phyloP scores from a whole-genome alignment of 2,113 vertebrate species.

The Rhipidura dahli region DNA sequence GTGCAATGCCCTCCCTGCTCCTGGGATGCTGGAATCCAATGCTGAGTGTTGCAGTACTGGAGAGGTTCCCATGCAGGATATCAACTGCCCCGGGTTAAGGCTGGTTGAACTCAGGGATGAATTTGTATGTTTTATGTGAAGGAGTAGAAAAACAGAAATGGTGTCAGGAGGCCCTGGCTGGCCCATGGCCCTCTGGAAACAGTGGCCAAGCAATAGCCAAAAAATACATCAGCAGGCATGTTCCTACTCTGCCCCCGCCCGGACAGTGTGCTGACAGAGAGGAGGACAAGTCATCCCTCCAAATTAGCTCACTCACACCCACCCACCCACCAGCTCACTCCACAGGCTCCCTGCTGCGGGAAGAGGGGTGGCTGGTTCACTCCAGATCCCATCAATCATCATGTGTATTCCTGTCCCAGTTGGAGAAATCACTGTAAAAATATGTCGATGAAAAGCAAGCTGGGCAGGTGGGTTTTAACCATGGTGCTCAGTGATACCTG shows the following conservation, averaged over 20 bases:
- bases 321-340: not conserved
- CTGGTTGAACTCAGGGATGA: not conserved
- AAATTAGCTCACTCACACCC: not conserved
- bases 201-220: not conserved
- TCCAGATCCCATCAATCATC: not conserved
- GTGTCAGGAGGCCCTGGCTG: not conserved
- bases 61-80: not conserved
- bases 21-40: not conserved
- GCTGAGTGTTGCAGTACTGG: not conserved
- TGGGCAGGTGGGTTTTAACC: not conserved
- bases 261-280: not conserved
- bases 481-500: not conserved
- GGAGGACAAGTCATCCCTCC: not conserved
- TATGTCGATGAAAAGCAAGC: not conserved
- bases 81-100: not conserved
- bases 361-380: not conserved
- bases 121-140: not conserved
- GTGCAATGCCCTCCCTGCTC: not conserved
- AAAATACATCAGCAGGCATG: constrained; percentile 1
- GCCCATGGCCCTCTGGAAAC: not conserved
- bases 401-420: not conserved
- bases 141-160: not conserved
- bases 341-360: fast-evolving
- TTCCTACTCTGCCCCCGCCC: not conserved
- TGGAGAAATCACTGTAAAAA: not conserved